A percentile compares a stretch with the other conserved stretches of the same genome.
Evolutionary conservation across 2,888 invertebrate genomes (phyloP).

Genomic region (Plusia festucae): DNA sequence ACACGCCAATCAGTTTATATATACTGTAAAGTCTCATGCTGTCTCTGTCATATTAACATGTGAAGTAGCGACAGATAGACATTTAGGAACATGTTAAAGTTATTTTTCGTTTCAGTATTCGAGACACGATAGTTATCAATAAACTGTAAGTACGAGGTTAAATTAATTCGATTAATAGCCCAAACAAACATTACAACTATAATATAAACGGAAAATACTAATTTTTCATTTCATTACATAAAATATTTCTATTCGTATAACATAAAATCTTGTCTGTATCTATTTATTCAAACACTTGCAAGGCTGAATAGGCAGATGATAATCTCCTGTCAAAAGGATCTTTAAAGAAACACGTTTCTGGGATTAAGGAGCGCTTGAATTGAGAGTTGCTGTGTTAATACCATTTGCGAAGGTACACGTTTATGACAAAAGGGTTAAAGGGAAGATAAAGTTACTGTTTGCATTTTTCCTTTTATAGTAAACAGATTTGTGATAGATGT

Average conservation of each 20-base stretch:
- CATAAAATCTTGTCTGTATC: background rate
- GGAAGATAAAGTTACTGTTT: background rate
- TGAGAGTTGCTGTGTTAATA: slow-evolving; percentile 1
- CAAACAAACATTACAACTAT: background rate
- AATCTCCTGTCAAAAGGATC: slow-evolving; percentile 33
- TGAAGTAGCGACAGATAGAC: no score
- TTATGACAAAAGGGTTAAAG: background rate
- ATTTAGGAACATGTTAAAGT: no score
- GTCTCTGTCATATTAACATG: no score
- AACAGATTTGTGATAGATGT: slow-evolving; percentile 1
- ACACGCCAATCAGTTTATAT: no score
- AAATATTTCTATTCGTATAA: background rate
- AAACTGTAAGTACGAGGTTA: no score
- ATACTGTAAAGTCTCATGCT: no score
- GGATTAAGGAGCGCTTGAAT: slow-evolving; percentile 15
- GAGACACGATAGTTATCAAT: no score
- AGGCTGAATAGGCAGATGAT: slow-evolving; percentile 34
- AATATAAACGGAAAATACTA: background rate
- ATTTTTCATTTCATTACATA: slow-evolving; percentile 1
- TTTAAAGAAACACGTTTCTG: slow-evolving; percentile 17
- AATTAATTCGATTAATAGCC: no score
- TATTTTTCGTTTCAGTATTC: no score
- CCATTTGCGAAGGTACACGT: background rate
- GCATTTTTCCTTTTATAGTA: background rate
- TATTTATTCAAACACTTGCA: slow-evolving; percentile 16